Evolutionary conservation across 92 coral and sea anemone species (phyloP), one percentile per base, ranked within the genome.

Genomic region (Palythoa grandis): DNA sequence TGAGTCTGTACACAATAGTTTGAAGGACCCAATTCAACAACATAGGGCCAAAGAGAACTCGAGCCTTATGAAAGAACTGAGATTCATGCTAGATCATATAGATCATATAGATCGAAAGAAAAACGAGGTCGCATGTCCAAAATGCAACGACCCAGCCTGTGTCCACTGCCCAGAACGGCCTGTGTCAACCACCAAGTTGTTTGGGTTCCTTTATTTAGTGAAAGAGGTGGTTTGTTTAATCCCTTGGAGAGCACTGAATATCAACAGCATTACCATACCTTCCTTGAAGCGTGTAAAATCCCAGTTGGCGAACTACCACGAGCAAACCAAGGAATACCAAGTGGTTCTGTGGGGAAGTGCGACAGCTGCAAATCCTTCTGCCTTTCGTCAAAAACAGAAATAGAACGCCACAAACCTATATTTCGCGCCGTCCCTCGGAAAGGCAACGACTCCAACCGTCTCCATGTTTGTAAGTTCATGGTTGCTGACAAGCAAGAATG

Each of bases 61-160:
- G n/a, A 67, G 68, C 11, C 82, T 76, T 13, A 50, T 84, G 38
- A 25, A 50, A 5, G 88, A 89, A 61, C 78, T 85, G 56, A 84
- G 76, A n/a, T 83, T 83, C 56, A 78, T 88, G 88, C 29, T 61
- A 20, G 20, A 88, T 10, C 88, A 88, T 52, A 47, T 89, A 2
- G 82, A 85, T 29, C 77, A 52, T 52, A 52, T 52, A 5, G 54
- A 52, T 11, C 11, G 91, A 13, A 77, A 86, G 82, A 86, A 77
- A 43, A 90, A 82, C 77, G 90, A 90, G 52, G 71, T 86, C 1
- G 89, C 76, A 9, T 90, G 80, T 70, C 39, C 73, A 29, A 90
- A 90, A 86, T 90, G 90, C 56, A 38, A 39, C 2, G 87, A 90
- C 74, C 82, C 78, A 40, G 38, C 85, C 66, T 90, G 92, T 29